Conservation (phyloP, 1,140 invertebrate genomes). For the Papilio helenus region DNA sequence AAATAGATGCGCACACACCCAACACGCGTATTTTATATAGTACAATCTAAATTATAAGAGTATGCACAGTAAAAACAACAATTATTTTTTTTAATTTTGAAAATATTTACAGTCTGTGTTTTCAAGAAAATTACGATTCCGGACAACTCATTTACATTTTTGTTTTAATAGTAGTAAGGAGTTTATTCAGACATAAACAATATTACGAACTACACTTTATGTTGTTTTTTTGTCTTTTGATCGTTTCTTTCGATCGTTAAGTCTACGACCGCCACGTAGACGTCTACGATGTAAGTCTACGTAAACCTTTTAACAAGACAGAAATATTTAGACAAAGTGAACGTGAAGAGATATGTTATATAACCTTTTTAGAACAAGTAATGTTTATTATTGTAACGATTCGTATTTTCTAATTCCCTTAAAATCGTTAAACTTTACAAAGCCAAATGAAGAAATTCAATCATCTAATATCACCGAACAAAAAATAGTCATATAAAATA, state of each 20-base stretch:
- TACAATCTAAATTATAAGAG: conserved; percentile 47
- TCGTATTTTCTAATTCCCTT: too few relatives aligned
- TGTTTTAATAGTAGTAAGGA: too few relatives aligned
- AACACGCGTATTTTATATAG: conserved; percentile 74
- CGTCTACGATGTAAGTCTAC: conserved; percentile 1
- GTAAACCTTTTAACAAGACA: neutral
- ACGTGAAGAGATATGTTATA: neutral
- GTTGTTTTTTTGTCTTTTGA: neutral
- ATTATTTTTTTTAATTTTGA: neutral
- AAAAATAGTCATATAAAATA: neutral
- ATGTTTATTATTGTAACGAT: too few relatives aligned
- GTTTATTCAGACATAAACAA: too few relatives aligned
- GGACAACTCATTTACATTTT: too few relatives aligned
- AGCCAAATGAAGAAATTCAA: neutral
- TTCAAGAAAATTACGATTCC: too few relatives aligned
- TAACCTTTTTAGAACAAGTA: too few relatives aligned
- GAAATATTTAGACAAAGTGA: neutral
- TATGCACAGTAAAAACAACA: conserved; percentile 4
- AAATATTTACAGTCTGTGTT: too few relatives aligned
- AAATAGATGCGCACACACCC: conserved; percentile 82
- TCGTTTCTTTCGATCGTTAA: neutral
- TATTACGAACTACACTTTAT: too few relatives aligned
- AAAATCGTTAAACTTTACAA: too few relatives aligned
- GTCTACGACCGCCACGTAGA: neutral
- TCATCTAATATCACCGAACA: neutral